phyloP scores from a whole-genome alignment of 2,113 vertebrate genomes.

The Cranoglanis bouderius region DNA sequence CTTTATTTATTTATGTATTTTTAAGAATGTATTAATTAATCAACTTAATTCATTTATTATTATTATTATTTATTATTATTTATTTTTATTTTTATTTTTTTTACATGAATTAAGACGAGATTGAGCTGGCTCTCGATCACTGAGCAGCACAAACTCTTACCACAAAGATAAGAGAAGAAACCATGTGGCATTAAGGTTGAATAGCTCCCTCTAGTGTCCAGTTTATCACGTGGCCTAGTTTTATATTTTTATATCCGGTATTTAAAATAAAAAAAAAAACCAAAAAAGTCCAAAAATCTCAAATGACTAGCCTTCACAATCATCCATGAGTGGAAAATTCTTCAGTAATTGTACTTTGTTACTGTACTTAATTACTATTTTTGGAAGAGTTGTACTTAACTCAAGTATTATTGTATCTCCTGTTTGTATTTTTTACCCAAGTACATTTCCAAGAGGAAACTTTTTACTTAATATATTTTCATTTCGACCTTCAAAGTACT shows the following conservation, averaged over 20 bases:
- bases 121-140: neutral
- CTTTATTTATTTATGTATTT: neutral
- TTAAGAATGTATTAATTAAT: no score
- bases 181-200: neutral
- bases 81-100: neutral
- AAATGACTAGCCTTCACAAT: neutral
- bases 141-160: neutral
- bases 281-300: neutral
- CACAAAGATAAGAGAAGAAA: neutral
- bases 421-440: no score
- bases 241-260: neutral
- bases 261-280: neutral
- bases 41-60: no score
- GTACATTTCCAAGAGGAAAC: no score
- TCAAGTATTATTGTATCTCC: neutral
- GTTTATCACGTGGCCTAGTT: neutral
- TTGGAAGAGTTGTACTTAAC: no score
- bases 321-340: no score
- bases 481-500: no score
- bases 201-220: conserved; percentile 47
- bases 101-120: no score
- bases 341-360: no score
- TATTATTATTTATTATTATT: no score
- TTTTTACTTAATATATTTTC: neutral
- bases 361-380: neutral